A percentile compares a stretch with the other conserved stretches of the same genome.
Conservation (phyloP, 2,888 invertebrate genomes). For the Orchestes rusci region DNA sequence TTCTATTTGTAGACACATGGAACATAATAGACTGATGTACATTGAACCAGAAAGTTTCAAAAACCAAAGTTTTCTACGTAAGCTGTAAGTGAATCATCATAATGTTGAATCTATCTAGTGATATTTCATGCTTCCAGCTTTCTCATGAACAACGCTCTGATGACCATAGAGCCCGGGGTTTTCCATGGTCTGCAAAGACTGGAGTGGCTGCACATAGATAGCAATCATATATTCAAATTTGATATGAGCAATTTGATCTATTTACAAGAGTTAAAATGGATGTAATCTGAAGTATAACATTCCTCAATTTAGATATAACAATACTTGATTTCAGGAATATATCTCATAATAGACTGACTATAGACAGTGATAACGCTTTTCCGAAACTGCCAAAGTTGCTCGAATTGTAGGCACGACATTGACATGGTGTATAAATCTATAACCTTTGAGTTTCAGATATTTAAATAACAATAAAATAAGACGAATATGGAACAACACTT, state of each 20-base stretch:
- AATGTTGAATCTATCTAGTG: no score
- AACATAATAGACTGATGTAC: slow-evolving; percentile 10
- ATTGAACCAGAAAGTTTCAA: slow-evolving; percentile 15
- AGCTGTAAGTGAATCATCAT: slow-evolving; percentile 23
- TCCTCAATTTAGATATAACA: background rate
- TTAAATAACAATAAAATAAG: slow-evolving; percentile 21
- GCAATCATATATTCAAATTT: slow-evolving; percentile 17
- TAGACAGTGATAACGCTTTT: slow-evolving; percentile 13
- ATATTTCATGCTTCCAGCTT: slow-evolving; percentile 16
- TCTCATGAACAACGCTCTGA: slow-evolving; percentile 18
- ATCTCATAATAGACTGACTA: slow-evolving; percentile 15
- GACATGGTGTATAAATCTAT: background rate
- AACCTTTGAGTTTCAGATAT: slow-evolving; percentile 13
- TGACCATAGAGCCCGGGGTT: slow-evolving; percentile 11
- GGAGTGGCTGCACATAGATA: slow-evolving; percentile 22
- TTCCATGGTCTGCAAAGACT: slow-evolving; percentile 15
- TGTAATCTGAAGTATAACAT: slow-evolving; percentile 12
- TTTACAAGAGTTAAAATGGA: slow-evolving; percentile 15
- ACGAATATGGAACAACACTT: slow-evolving; percentile 11
- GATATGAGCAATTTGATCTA: slow-evolving; percentile 14
- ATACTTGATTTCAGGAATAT: slow-evolving; percentile 18
- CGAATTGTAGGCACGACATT: slow-evolving; percentile 17
- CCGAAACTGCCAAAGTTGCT: slow-evolving; percentile 20
- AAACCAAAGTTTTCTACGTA: slow-evolving; percentile 15
- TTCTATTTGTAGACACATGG: slow-evolving; percentile 18